Evolutionary conservation across 1,140 invertebrate species (phyloP), one percentile per base, ranked within the genome.

Genomic region (Odontomachus brunneus): DNA sequence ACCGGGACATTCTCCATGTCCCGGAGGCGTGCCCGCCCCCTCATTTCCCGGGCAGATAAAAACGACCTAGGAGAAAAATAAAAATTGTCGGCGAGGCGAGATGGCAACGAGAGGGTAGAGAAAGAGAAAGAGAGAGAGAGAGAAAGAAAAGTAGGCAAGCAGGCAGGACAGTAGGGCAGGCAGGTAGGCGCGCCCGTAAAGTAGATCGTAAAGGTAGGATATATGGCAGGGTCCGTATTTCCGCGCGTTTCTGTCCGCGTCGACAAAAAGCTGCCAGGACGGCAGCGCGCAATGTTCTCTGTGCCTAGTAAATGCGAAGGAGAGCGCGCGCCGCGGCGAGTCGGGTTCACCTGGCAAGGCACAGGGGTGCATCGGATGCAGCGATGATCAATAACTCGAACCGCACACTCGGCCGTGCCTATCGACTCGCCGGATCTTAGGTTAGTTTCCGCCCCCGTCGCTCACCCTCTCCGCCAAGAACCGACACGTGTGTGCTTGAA

Each of bases 341-440:
- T 69, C 73, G 67, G 49, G 44, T 62, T 85, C 73, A 87, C 74
- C 85, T 87, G 85, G 26, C 84, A 19, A 66, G 55, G 63, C 60
- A 74, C 29, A 33, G 60, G 67, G 74, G 65, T 87, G 83, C 83
- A 87, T 89, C 62, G 71, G 63, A 33, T 83, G 74, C 84, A 33
- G 51, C 53, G 65, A 90, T 90, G 84, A 91, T 91, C 90, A 88
- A 91, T 91, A 91, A 88, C 89, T 88, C 24, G 84, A 89, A 90
- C 76, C 19, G 12, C 82, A 63, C 72, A 63, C 87, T 90, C 66
- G 63, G 66, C 69, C 85, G 24, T 85, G 55, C 82, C 69, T 82
- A 90, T 90, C 90, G 80, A 80, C 73, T 84, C 74, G 75, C 72
- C 82, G 55, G 75, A 86, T 84, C 89, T 89, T 86, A 60, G 72